Evolutionary conservation across 2,888 invertebrate species (phyloP), one percentile per base, ranked within the genome.

Genomic region (Coecobrya sp.): DNA sequence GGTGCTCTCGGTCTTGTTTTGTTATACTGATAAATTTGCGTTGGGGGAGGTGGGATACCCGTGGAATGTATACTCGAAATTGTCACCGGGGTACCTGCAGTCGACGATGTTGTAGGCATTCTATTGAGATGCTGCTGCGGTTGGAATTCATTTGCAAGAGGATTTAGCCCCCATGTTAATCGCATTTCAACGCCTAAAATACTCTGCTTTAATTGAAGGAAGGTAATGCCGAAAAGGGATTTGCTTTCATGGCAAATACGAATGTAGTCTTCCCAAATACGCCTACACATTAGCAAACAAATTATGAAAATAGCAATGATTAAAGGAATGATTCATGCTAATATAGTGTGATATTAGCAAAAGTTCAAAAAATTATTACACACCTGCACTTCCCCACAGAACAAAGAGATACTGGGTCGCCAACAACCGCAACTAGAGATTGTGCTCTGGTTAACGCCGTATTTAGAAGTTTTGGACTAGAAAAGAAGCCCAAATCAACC

Each of bases 361-460:
- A 16, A n/a, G 1, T 27, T 73, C 27, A 22, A 62, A 82, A 30
- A 36, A 59, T 68, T 85, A 49, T 8, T 11, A 27, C 95, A 91
- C 92, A 96, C 96, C 96, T 97, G 95, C 98, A 98, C 92, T 97
- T 96, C 8, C 98, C 98, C 81, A 98, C 97, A 0, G 98, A 97
- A 95, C 98, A 97, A 11, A 98, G 96, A 0, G 98, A 98, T 0
- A 98, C 97, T 0, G 98, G 98, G 96, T 98, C 98, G 0, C 98
- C 98, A 0, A 98, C 97, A 16, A 98, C 98, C 2, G 97, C 98
- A 0, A 98, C 98, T 79, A 98, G 96, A 95, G 97, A 97, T 96
- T 98, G 98, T 0, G 98, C 98, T 91, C 98, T 96, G 0, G 97
- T 98, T 84, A 98, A 97, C 0, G 98, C 98, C 0, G 98, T 98